phyloP scores from a whole-genome alignment of 2,888 invertebrate species.

The Diarsia mendica region DNA sequence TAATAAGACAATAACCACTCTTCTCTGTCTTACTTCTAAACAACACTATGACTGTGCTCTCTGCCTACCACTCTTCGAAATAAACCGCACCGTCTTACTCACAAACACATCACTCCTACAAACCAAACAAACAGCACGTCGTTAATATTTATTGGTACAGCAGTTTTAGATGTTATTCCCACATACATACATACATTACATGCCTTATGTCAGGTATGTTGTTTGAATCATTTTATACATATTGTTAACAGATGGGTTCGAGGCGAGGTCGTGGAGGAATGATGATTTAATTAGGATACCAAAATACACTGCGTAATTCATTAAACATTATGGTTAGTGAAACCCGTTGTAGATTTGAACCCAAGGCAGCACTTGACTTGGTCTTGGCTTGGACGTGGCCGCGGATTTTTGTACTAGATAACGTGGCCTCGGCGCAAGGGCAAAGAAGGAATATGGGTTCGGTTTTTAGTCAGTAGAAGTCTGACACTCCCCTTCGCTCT shows the following conservation, averaged over 20 bases:
- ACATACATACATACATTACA: slow-evolving; percentile 2
- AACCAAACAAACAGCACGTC: slow-evolving; percentile 33
- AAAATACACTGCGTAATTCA: background rate
- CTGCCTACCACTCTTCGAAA: slow-evolving; percentile 1
- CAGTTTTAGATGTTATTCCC: slow-evolving; percentile 39
- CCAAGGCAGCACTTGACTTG: background rate
- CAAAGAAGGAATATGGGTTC: too few relatives aligned
- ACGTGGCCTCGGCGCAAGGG: too few relatives aligned
- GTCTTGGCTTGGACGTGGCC: too few relatives aligned
- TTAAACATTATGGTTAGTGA: background rate
- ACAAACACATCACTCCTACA: slow-evolving; percentile 29
- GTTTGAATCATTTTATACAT: slow-evolving; percentile 10
- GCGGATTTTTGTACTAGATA: too few relatives aligned
- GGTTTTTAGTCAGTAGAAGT: too few relatives aligned
- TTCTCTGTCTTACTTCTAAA: background rate
- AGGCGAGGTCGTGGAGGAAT: slow-evolving; percentile 24
- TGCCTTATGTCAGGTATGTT: slow-evolving; percentile 7
- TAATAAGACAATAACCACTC: background rate
- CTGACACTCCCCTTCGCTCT: too few relatives aligned
- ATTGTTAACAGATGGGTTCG: slow-evolving; percentile 12
- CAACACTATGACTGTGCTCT: background rate
- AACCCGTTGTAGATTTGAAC: background rate
- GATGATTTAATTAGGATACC: slow-evolving; percentile 18
- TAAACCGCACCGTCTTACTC: slow-evolving; percentile 9
- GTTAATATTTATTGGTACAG: slow-evolving; percentile 39